Evolutionary conservation across 1,140 invertebrate genomes (phyloP), one percentile per base, ranked within the genome.

Genomic region (Drosophila aff.): DNA sequence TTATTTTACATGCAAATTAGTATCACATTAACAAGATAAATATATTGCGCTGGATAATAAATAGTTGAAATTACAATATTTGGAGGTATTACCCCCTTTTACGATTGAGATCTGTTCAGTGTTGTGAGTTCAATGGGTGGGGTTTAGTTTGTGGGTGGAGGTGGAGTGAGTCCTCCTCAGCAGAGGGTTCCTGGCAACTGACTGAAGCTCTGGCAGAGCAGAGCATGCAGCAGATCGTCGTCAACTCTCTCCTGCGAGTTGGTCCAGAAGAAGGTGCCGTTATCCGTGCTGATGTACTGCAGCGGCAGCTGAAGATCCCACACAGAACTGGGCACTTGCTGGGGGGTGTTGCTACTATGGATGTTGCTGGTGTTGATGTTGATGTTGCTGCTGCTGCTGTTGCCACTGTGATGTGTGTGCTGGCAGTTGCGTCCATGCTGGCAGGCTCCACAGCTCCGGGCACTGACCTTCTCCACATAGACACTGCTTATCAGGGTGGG

Each of bases 221-320:
- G 74, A 2, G 91, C 76, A 28, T 91, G 73, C 60, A 92, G 73
- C 44, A 92, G 73, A 69, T 92, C 89, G 49, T 92, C 91, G 53
- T 92, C 91, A n/a, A 81, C 76, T 15, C 79, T 82, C 41, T 91
- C 80, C 43, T 92, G 82, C 9, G 79, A 72, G 38, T 82, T 90
- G 67, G 91, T 77, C 91, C 91, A 92, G 40, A 92, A 92, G 66
- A 92, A 92, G 71, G 89, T 91, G 66, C 91, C 91, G 44, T 92
- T 85, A 33, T 92, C 89, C 8, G 91, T 92, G 82, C 91, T 85
- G 40, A 92, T 80, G 71, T 90, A 92, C 57, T 92, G 82, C 33
- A 92, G 41, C 2, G 91, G 91, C 44, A 92, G 50, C 13, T 68
- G 74, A 41, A 74, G 53, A 28, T 80, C 81, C 75, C 64, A 76